These are phyloP conservation scores for Tiliacea citrago DNA, from an alignment of 2,888 invertebrate species.

Conservation along the genomic window DNA sequence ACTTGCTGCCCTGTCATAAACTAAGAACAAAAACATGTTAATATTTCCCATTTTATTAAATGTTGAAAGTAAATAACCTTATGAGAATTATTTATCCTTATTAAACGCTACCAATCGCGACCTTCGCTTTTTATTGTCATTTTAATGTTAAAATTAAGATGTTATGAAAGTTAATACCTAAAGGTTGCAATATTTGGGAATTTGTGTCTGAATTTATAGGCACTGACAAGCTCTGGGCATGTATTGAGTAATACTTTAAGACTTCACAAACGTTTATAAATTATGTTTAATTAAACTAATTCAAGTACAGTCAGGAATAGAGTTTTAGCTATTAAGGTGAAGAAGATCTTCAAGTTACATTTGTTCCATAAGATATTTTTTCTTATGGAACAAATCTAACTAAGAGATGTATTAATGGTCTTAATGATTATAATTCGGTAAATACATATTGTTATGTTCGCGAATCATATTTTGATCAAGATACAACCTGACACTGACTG, in stretches of 20 bases:
- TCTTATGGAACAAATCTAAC: no score
- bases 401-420: no score
- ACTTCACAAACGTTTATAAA: not conserved
- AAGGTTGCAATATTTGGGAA: conserved; percentile 29
- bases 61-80: conserved; percentile 11
- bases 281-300: not conserved
- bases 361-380: no score
- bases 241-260: conserved; percentile 26
- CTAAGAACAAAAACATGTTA: not conserved
- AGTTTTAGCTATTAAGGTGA: no score
- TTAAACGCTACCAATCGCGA: conserved; percentile 15
- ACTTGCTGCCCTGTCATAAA: no score
- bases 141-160: conserved; percentile 18
- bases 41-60: not conserved
- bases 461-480: no score
- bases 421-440: no score
- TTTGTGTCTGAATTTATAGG: conserved; percentile 14
- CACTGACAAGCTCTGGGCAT: not conserved
- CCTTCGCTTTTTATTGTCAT: conserved; percentile 36
- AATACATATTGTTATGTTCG: no score
- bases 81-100: conserved; percentile 13
- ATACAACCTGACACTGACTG: no score
- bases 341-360: no score
- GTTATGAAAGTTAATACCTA: conserved; percentile 30
- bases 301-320: not conserved